phyloP scores from a whole-genome alignment of 2,113 vertebrate species.

The Lepus timidus region DNA sequence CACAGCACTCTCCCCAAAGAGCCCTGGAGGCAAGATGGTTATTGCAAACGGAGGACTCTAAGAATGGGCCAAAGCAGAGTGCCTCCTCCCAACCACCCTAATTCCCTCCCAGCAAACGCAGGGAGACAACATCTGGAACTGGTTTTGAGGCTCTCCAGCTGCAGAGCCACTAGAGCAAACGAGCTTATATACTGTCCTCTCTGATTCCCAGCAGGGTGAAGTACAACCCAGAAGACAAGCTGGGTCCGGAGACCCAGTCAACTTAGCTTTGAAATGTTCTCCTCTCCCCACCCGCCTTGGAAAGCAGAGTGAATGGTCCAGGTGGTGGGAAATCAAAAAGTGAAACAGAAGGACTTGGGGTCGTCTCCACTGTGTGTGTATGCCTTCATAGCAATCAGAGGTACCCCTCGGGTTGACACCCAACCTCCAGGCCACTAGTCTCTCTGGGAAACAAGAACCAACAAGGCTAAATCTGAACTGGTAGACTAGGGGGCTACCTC shows the following conservation, averaged over 20 bases:
- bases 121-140: slow-evolving; percentile 76
- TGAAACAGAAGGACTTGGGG: slow-evolving; percentile 45
- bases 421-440: slow-evolving; percentile 23
- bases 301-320: slow-evolving; percentile 74
- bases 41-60: neutral
- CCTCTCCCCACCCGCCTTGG: neutral
- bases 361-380: slow-evolving; percentile 62
- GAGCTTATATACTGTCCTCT: slow-evolving; percentile 78
- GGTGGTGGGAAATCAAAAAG: slow-evolving; percentile 67
- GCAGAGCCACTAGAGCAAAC: slow-evolving; percentile 73
- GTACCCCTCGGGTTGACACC: neutral
- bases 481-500: neutral
- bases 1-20: neutral
- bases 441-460: slow-evolving; percentile 39
- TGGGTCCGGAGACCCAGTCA: slow-evolving; percentile 72
- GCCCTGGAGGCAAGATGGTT: neutral
- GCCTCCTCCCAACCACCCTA: slow-evolving; percentile 49
- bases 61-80: neutral
- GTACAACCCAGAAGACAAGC: slow-evolving; percentile 72
- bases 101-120: neutral
- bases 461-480: neutral
- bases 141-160: slow-evolving; percentile 76
- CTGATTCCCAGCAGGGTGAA: slow-evolving; percentile 78
- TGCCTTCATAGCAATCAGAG: slow-evolving; percentile 38
- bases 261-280: slow-evolving; percentile 74